Evolutionary conservation across 2,113 vertebrate genomes (phyloP).

Genomic region (Lanius ludovicianus): DNA sequence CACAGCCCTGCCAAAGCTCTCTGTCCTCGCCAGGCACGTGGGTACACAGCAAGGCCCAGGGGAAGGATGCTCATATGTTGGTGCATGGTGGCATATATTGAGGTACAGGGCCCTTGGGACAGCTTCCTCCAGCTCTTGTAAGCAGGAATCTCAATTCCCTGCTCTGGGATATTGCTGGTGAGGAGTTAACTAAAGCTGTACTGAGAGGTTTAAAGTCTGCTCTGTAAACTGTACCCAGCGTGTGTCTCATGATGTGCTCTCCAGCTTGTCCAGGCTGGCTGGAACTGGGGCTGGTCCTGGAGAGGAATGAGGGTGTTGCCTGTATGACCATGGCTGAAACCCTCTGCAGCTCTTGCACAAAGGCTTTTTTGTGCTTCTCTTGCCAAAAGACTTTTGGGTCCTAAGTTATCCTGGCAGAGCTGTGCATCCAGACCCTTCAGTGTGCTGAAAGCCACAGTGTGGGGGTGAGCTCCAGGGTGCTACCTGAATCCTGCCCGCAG

Average conservation of each 20-base stretch:
- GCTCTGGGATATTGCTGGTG: background rate
- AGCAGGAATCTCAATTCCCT: background rate
- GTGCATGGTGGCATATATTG: background rate
- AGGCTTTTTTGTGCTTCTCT: background rate
- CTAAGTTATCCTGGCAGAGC: background rate
- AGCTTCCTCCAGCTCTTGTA: background rate
- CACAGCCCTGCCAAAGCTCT: background rate
- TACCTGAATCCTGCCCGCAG: background rate
- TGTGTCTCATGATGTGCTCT: background rate
- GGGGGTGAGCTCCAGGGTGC: background rate
- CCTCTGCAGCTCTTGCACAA: background rate
- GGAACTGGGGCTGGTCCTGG: background rate
- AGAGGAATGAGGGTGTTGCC: background rate
- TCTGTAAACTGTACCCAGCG: background rate
- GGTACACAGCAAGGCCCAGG: background rate
- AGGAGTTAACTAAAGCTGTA: background rate
- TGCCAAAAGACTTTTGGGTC: background rate
- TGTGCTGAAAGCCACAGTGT: fast-evolving
- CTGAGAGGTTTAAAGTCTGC: constrained; percentile 12
- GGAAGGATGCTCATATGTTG: background rate
- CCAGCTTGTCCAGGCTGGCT: constrained; percentile 1
- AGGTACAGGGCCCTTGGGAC: too few relatives aligned
- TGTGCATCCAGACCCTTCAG: background rate
- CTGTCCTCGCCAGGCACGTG: background rate
- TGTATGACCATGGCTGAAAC: background rate